Evolutionary conservation across 2,797 vertebrate species (phyloP).

Genomic region (Tokudaia tokunoshimensis): DNA sequence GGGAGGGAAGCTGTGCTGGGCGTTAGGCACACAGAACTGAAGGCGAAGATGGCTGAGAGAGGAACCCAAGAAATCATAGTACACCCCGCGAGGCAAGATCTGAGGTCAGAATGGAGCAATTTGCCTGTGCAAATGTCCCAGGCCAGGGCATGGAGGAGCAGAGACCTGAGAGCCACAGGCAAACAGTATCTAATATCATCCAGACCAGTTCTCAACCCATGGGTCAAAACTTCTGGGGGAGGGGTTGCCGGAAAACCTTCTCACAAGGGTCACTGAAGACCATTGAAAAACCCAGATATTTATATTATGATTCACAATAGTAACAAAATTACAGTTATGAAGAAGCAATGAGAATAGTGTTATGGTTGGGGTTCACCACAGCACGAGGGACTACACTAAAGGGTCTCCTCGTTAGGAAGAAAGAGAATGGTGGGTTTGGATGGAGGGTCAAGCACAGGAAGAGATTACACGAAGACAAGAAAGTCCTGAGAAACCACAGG

Average conservation of each 20-base stretch:
- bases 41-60: not conserved
- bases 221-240: not conserved
- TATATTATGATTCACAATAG: not conserved
- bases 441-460: rapidly evolving
- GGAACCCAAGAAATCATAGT: not conserved
- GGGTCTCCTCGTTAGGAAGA: not conserved
- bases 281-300: not conserved
- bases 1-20: not conserved
- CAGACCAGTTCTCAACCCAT: not conserved
- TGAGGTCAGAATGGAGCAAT: not conserved
- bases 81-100: not conserved
- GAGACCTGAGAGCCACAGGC: not conserved
- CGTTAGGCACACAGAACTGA: not conserved
- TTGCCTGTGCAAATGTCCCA: not conserved
- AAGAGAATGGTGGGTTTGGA: not conserved
- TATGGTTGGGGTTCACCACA: not conserved
- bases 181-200: rapidly evolving
- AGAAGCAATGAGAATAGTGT: not conserved
- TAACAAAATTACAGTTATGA: not conserved
- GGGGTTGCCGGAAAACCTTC: not conserved
- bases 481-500: not conserved
- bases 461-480: rapidly evolving
- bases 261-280: not conserved
- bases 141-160: not conserved
- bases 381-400: not conserved